phyloP scores from a whole-genome alignment of 2,888 invertebrate genomes.

The Drosophila siamana region DNA sequence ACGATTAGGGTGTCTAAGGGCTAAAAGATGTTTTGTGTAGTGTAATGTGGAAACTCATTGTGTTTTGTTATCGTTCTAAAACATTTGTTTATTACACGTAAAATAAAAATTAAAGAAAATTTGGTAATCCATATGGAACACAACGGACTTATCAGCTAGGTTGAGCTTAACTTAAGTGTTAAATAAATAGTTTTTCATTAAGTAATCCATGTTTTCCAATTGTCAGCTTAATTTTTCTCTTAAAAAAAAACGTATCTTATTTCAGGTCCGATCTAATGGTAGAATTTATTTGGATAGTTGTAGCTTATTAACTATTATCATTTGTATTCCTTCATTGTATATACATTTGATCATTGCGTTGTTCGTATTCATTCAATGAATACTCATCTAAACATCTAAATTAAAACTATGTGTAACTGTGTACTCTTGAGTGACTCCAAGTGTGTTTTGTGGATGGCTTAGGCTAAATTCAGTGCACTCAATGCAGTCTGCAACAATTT shows the following conservation, averaged over 20 bases:
- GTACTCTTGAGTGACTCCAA: background rate
- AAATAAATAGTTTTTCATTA: slow-evolving; percentile 21
- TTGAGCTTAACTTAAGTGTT: background rate
- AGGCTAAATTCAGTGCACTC: slow-evolving; percentile 47
- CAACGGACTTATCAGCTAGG: background rate
- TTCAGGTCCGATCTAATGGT: background rate
- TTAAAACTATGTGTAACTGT: slow-evolving; percentile 6
- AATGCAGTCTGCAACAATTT: slow-evolving; percentile 58
- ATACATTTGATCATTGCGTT: slow-evolving; percentile 15
- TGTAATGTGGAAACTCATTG: slow-evolving; percentile 33
- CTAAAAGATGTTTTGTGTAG: slow-evolving; percentile 29
- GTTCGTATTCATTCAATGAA: slow-evolving; percentile 25
- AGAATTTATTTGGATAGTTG: background rate
- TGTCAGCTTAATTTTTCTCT: background rate
- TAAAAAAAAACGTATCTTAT: background rate
- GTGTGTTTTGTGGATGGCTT: slow-evolving; percentile 27
- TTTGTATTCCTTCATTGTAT: background rate
- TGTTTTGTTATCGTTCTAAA: slow-evolving; percentile 58
- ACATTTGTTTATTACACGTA: slow-evolving; percentile 58
- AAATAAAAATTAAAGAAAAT: slow-evolving; percentile 38
- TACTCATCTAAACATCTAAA: slow-evolving; percentile 5
- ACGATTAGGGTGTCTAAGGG: slow-evolving; percentile 88
- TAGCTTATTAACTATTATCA: slow-evolving; percentile 6
- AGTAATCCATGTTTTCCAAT: slow-evolving; percentile 3
- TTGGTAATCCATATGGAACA: slow-evolving; percentile 13